Evolutionary conservation across 2,888 invertebrate genomes (phyloP), one percentile per base, ranked within the genome.

Genomic region (Drosophila meridiana): DNA sequence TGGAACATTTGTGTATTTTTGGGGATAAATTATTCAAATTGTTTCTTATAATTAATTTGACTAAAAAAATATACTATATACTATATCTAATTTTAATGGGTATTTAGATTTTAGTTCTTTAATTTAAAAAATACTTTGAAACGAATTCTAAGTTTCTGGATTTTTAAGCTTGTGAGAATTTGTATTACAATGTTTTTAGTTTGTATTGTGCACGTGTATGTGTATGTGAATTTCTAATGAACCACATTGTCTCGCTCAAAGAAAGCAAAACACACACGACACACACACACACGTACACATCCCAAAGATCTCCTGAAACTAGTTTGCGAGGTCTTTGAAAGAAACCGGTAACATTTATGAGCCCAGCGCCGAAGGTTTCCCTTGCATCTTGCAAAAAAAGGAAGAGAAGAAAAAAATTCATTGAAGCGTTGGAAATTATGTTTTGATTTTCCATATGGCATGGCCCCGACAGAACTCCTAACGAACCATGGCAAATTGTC

Each of bases 401-500:
- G 28, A 53, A 61, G 28, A 32, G 52, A 32, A 36, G 38, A 36
- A 5, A 26, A 11, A 62, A 53, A 58, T 61, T 70, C 82, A 83
- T 77, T 80, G 74, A 81, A 79, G 87, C 87, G 78, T 87, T 79
- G 52, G 73, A 84, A 82, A 89, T 89, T 72, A 80, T 87, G 87
- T 89, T 87, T 89, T 87, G 85, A 89, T 87, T 87, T 81, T 78
- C 78, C 81, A 74, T 83, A 78, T 77, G 66, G 64, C 68, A 53
- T 48, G 30, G 71, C 56, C 47, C 60, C 53, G 55, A 38, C 69
- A 57, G 45, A 70, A 62, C 80, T 82, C 64, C 72, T 76, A 86
- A 88, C 86, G 83, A 87, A 90, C 83, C 89, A 82, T 80, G 67
- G 58, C 81, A 82, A 90, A 90, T 90, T 83, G 80, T 75, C 78